These are phyloP conservation scores for Aphidoletes aphidimyza DNA, from an alignment of 2,888 invertebrate genomes.

Conservation along the genomic window DNA sequence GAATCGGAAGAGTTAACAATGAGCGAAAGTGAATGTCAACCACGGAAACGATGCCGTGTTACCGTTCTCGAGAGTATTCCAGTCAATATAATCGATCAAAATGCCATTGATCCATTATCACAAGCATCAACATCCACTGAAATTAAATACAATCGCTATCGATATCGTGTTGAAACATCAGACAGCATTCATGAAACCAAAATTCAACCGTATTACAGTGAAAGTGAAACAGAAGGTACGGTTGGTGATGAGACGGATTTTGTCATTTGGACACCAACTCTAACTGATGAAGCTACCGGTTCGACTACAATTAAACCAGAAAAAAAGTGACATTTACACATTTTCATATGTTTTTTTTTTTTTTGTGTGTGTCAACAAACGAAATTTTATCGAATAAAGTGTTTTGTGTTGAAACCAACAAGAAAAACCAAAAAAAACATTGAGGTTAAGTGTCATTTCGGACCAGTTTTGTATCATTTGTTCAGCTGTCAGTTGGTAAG, in stretches of 20 bases:
- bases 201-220: background rate
- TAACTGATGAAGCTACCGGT: slow-evolving; percentile 4
- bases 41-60: background rate
- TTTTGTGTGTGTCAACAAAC: too few species aligned
- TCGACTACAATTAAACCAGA: background rate
- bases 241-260: slow-evolving; percentile 15
- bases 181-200: background rate
- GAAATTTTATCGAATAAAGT: background rate
- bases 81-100: background rate
- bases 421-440: background rate
- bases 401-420: background rate
- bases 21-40: background rate
- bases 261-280: background rate
- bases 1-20: background rate
- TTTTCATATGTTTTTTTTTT: too few species aligned
- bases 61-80: background rate
- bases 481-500: background rate
- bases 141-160: background rate
- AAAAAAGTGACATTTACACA: background rate
- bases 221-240: background rate
- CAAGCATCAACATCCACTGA: background rate
- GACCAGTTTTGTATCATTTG: background rate
- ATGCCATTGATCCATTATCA: background rate
- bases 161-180: background rate
- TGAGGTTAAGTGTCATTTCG: slow-evolving; percentile 20